Evolutionary conservation across 2,888 invertebrate genomes (phyloP).

Genomic region (Melieria crassipennis): DNA sequence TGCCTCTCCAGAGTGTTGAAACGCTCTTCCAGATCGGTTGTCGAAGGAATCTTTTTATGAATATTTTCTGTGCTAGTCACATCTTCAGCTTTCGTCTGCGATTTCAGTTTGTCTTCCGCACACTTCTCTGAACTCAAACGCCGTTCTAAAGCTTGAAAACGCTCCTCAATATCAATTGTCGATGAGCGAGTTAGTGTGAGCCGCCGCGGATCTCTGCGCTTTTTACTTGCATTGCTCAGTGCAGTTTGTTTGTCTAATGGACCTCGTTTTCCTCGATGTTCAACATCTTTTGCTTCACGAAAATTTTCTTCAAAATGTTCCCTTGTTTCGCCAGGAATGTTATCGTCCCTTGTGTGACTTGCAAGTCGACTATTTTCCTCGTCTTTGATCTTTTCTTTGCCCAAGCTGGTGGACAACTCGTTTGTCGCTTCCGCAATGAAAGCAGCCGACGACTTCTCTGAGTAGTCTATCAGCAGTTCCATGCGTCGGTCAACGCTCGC

Average conservation of each 20-base stretch:
- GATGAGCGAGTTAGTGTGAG: conserved; percentile 55
- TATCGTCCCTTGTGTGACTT: conserved; percentile 42
- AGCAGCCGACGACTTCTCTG: conserved; percentile 49
- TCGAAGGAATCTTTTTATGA: conserved; percentile 40
- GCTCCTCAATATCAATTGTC: conserved; percentile 56
- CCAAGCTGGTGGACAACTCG: conserved; percentile 43
- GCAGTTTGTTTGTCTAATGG: conserved; percentile 14
- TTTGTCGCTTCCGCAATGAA: conserved; percentile 51
- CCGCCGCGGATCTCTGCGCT: conserved; percentile 55
- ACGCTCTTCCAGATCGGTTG: conserved; percentile 44
- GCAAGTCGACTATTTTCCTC: not conserved
- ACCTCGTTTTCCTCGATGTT: not conserved
- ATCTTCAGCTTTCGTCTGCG: conserved; percentile 15
- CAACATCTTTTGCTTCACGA: not conserved
- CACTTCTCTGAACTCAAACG: conserved; percentile 48
- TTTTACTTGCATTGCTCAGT: conserved; percentile 44
- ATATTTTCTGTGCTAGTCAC: conserved; percentile 11
- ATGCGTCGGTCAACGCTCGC: conserved; percentile 41
- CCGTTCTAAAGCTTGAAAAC: conserved; percentile 51
- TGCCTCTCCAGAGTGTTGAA: conserved; percentile 42
- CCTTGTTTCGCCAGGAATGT: conserved; percentile 53
- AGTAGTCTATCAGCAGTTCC: conserved; percentile 49
- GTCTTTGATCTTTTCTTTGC: conserved; percentile 16
- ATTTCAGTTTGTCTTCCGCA: conserved; percentile 9
- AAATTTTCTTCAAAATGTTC: conserved; percentile 48